Evolutionary conservation across 1,140 invertebrate species (phyloP).

Genomic region (Bombyx mandarina): DNA sequence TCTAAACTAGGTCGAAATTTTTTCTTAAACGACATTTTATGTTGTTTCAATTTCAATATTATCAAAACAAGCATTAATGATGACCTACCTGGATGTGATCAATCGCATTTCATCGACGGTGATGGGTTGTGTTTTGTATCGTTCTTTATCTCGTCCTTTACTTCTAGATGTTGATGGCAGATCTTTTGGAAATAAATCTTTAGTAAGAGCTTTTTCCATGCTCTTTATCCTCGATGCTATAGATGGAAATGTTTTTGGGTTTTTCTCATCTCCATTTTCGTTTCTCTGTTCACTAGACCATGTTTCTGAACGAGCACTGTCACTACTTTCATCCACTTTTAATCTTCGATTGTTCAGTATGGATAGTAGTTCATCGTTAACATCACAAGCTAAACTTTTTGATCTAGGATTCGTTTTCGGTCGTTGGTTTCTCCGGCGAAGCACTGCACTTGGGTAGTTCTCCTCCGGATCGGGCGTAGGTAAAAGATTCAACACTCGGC

Average conservation of each 20-base stretch:
- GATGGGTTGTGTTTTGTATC: slow-evolving; percentile 78
- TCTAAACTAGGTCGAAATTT: background rate
- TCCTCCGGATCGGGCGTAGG: slow-evolving; percentile 38
- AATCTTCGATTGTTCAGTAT: slow-evolving; percentile 60
- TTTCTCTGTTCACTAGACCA: slow-evolving; percentile 26
- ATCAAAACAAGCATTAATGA: no score
- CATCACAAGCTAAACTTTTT: slow-evolving; percentile 61
- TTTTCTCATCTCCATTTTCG: slow-evolving; percentile 21
- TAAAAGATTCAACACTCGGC: slow-evolving; percentile 46
- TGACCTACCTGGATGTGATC: slow-evolving; percentile 65
- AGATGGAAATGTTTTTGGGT: slow-evolving; percentile 55
- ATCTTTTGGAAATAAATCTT: slow-evolving; percentile 41
- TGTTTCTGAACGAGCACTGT: slow-evolving; percentile 33
- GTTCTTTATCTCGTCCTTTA: slow-evolving; percentile 69
- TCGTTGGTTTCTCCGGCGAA: slow-evolving; percentile 62
- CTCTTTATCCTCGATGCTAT: slow-evolving; percentile 66
- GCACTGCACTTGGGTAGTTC: slow-evolving; percentile 55
- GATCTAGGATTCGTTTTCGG: slow-evolving; percentile 59
- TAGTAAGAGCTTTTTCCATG: slow-evolving; percentile 63
- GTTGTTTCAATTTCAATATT: slow-evolving; percentile 14
- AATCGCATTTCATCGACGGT: slow-evolving; percentile 75
- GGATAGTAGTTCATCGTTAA: slow-evolving; percentile 62
- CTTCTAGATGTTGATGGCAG: slow-evolving; percentile 45
- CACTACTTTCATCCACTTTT: slow-evolving; percentile 62
- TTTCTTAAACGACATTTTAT: background rate